Evolutionary conservation across 2,113 vertebrate species (phyloP).

Genomic region (Chrysemys picta): DNA sequence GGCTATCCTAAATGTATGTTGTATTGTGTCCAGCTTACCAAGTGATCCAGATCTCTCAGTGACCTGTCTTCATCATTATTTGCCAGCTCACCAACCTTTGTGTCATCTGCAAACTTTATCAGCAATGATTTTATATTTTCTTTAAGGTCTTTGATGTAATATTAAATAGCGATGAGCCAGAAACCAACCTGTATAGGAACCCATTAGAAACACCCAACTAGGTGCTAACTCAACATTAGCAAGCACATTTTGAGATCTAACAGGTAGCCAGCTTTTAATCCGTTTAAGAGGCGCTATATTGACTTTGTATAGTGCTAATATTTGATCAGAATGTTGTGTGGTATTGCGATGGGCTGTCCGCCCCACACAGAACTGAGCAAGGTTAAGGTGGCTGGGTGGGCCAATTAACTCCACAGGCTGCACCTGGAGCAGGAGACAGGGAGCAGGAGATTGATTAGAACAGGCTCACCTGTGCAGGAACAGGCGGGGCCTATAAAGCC

Average conservation of each 20-base stretch:
- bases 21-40: no score
- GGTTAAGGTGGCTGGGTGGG: not conserved
- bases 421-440: not conserved
- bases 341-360: not conserved
- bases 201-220: not conserved
- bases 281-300: not conserved
- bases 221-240: not conserved
- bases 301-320: not conserved
- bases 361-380: not conserved
- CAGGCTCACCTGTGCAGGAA: no score
- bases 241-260: not conserved
- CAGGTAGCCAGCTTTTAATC: not conserved
- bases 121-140: not conserved
- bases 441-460: no score
- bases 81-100: not conserved
- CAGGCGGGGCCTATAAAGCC: no score
- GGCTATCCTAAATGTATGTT: not conserved
- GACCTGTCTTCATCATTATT: not conserved
- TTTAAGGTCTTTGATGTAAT: not conserved
- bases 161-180: not conserved
- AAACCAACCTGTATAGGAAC: not conserved
- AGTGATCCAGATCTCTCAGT: not conserved
- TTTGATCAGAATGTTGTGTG: not conserved
- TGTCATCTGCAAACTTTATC: not conserved
- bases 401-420: not conserved